Conservation (phyloP, 2,797 vertebrate species). For the Enteromius treurensis region DNA sequence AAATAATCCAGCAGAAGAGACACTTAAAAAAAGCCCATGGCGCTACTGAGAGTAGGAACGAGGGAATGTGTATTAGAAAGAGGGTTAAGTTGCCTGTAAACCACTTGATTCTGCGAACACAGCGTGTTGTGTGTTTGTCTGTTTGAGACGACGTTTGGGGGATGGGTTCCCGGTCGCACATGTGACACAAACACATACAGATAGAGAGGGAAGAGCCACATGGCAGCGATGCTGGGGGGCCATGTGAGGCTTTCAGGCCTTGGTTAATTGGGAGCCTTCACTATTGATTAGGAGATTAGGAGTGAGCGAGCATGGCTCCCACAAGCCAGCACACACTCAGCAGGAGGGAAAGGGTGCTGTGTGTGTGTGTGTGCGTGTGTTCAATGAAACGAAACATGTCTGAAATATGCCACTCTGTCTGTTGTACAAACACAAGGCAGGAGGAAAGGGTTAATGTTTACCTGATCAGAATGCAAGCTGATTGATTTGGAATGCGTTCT, state of each 20-base stretch:
- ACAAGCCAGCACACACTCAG: slow-evolving; percentile 57
- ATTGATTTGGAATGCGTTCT: slow-evolving; percentile 24
- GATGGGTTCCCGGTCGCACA: slow-evolving; percentile 26
- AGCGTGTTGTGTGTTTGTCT: slow-evolving; percentile 3
- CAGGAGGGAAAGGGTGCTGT: slow-evolving; percentile 51
- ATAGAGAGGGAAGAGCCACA: slow-evolving; percentile 41
- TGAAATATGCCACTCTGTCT: slow-evolving; percentile 24
- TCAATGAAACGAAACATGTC: slow-evolving; percentile 27
- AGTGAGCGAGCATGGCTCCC: slow-evolving; percentile 63
- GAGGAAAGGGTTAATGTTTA: slow-evolving; percentile 33
- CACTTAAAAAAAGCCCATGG: slow-evolving; percentile 54
- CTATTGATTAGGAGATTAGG: slow-evolving; percentile 69
- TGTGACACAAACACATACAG: slow-evolving; percentile 22
- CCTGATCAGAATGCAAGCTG: slow-evolving; percentile 48
- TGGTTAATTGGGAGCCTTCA: slow-evolving; percentile 68
- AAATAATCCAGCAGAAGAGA: slow-evolving; percentile 56
- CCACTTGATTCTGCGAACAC: slow-evolving; percentile 7
- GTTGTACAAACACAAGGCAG: slow-evolving; percentile 18
- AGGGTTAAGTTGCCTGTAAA: slow-evolving; percentile 32
- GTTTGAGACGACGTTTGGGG: slow-evolving; percentile 1
- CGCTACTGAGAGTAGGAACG: slow-evolving; percentile 32
- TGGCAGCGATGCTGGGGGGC: slow-evolving; percentile 51
- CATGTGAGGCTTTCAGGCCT: slow-evolving; percentile 58
- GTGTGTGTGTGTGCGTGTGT: slow-evolving; percentile 17
- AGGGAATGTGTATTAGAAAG: slow-evolving; percentile 20